Evolutionary conservation across 2,888 invertebrate genomes (phyloP).

Genomic region (Cantharis nigra): DNA sequence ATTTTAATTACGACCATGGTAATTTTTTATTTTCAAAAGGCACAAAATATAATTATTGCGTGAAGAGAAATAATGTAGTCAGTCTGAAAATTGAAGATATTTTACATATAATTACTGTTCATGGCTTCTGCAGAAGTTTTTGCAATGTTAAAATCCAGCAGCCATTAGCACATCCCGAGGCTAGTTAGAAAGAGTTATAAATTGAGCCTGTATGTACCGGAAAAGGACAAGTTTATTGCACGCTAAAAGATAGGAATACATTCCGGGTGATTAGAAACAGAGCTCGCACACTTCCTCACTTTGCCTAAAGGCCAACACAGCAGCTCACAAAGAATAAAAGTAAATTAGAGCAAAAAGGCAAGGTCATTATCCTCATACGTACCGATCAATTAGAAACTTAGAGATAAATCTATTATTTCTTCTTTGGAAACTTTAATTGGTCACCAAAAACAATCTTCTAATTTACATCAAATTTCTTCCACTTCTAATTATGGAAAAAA

Average conservation of each 20-base stretch:
- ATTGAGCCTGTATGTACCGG: constrained; percentile 39
- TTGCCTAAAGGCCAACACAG: constrained; percentile 39
- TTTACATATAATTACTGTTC: constrained; percentile 34
- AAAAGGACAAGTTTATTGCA: constrained; percentile 39
- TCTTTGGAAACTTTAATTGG: neutral
- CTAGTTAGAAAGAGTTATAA: constrained; percentile 31
- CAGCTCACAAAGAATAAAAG: constrained; percentile 35
- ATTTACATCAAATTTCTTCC: neutral
- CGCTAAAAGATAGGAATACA: constrained; percentile 34
- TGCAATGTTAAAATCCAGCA: constrained; percentile 31
- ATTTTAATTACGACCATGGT: neutral
- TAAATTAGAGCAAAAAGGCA: constrained; percentile 45
- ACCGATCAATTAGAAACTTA: constrained; percentile 22
- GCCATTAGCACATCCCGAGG: constrained; percentile 39
- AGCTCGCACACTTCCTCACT: constrained; percentile 46
- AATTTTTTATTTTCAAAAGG: neutral
- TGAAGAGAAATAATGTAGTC: neutral
- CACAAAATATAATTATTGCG: constrained; percentile 11
- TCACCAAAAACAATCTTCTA: neutral
- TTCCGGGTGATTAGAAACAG: constrained; percentile 46
- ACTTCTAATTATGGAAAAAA: neutral
- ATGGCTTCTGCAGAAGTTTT: constrained; percentile 33
- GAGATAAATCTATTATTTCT: neutral
- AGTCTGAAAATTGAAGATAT: constrained; percentile 25
- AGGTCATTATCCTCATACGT: constrained; percentile 47